Conservation (phyloP, 2,888 invertebrate genomes). For the Taphrorychus bicolor region DNA sequence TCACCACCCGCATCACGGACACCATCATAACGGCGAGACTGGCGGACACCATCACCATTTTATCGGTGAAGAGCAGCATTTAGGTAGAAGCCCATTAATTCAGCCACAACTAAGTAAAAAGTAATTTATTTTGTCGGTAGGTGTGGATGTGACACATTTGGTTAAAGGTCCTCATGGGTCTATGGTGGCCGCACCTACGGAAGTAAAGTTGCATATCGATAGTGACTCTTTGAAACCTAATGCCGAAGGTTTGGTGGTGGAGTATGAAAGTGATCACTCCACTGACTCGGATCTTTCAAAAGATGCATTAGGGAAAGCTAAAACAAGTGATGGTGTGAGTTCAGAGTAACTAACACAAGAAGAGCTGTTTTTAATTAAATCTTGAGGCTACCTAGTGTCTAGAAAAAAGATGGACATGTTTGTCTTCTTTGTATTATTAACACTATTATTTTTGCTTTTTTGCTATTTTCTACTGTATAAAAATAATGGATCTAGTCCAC, state of each 20-base stretch:
- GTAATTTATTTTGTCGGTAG: slow-evolving; percentile 34
- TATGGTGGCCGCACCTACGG: slow-evolving; percentile 62
- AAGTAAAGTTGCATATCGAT: slow-evolving; percentile 67
- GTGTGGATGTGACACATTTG: slow-evolving; percentile 57
- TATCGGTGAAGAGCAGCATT: slow-evolving; percentile 57
- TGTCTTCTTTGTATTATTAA: no score
- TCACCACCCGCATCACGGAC: slow-evolving; percentile 27
- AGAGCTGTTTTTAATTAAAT: no score
- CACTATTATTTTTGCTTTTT: not conserved
- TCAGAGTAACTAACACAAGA: not conserved
- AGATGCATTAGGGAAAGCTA: not conserved
- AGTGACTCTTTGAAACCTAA: slow-evolving; percentile 67
- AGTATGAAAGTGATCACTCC: slow-evolving; percentile 58
- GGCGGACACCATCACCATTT: slow-evolving; percentile 44
- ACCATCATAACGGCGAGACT: slow-evolving; percentile 51
- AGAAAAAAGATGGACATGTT: no score
- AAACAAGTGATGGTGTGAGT: not conserved
- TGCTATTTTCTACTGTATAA: not conserved
- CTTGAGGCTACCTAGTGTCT: no score
- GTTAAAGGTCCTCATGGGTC: slow-evolving; percentile 66
- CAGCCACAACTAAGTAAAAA: no score
- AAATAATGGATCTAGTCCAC: no score
- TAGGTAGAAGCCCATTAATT: no score
- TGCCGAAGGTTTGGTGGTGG: slow-evolving; percentile 66
- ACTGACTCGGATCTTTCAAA: no score